A percentile compares a stretch with the other conserved stretches of the same genome.
Evolutionary conservation across 2,888 invertebrate species (phyloP).

Genomic region (Ophion obscuratus): DNA sequence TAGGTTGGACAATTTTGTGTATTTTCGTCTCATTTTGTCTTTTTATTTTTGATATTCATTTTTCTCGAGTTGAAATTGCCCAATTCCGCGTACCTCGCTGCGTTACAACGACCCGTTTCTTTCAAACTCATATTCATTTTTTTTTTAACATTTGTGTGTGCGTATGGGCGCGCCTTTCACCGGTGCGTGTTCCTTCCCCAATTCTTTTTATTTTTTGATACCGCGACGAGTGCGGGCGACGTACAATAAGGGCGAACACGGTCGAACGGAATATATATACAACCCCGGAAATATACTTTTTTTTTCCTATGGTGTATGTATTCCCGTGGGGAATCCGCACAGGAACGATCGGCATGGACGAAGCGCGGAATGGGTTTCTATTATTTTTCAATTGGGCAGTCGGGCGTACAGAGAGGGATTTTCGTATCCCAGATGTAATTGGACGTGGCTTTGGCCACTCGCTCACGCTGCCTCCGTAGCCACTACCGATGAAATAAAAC

Average conservation of each 20-base stretch:
- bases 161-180: neutral
- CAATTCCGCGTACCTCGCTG: conserved; percentile 19
- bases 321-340: conserved; percentile 70
- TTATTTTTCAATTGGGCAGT: conserved; percentile 83
- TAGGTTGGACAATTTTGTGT: neutral
- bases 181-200: conserved; percentile 11
- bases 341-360: conserved; percentile 68
- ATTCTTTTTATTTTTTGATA: conserved; percentile 55
- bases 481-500: conserved; percentile 74
- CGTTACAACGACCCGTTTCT: neutral
- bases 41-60: conserved; percentile 11
- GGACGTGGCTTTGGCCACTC: conserved; percentile 78
- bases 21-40: conserved; percentile 7
- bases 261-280: conserved; percentile 37
- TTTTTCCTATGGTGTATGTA: conserved; percentile 62
- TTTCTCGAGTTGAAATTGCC: conserved; percentile 24
- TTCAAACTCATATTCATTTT: neutral
- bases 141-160: neutral
- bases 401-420: conserved; percentile 77
- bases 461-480: conserved; percentile 64
- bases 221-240: conserved; percentile 27
- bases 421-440: conserved; percentile 80
- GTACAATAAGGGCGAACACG: conserved; percentile 25
- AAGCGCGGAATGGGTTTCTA: conserved; percentile 75
- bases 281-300: conserved; percentile 34